phyloP scores from a whole-genome alignment of 2,113 vertebrate species.

The Mesoclemmys tuberculata region DNA sequence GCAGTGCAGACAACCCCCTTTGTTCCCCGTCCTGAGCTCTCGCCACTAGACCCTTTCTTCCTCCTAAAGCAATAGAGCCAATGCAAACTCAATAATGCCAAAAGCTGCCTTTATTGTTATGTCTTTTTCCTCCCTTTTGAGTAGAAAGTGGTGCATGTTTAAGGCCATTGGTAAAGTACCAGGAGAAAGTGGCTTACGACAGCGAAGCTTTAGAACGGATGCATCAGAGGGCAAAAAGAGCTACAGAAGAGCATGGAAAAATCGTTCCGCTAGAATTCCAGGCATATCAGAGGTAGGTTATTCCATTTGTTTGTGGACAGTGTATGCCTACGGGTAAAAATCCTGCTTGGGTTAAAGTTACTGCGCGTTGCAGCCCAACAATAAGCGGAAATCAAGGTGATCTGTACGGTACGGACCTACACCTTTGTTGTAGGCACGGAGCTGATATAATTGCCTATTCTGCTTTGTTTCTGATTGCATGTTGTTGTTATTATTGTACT shows the following conservation, averaged over 20 bases:
- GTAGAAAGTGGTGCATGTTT: conserved; percentile 41
- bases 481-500: neutral
- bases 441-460: neutral
- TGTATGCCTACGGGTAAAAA: neutral
- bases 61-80: neutral
- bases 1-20: neutral
- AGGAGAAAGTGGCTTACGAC: conserved; percentile 73
- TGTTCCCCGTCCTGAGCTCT: neutral
- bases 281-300: conserved; percentile 74
- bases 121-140: conserved; percentile 9
- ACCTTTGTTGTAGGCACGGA: neutral
- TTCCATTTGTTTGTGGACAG: neutral
- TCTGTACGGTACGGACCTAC: neutral
- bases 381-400: neutral
- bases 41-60: neutral
- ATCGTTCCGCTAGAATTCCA: conserved; percentile 72
- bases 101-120: neutral
- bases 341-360: neutral
- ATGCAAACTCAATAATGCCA: neutral
- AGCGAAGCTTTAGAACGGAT: conserved; percentile 61
- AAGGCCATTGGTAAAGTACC: conserved; percentile 72
- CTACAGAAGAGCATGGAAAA: neutral
- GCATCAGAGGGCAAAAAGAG: conserved; percentile 67
- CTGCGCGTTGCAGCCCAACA: neutral
- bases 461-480: neutral